Conservation (phyloP, 1,140 invertebrate species). For the Acromyrmex heyeri region DNA sequence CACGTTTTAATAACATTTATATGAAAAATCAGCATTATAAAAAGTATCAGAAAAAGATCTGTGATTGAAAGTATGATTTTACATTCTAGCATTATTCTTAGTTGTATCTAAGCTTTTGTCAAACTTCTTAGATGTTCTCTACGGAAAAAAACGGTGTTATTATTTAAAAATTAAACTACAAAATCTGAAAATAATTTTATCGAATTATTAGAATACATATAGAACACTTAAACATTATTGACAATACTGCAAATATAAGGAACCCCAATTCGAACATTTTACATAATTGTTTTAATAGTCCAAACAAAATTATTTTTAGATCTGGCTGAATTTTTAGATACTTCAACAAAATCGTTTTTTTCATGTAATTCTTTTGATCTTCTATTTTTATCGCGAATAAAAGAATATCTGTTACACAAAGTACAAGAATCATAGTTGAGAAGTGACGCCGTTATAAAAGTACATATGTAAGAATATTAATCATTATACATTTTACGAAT, state of each 20-base stretch:
- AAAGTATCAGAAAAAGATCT: background rate
- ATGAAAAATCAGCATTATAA: background rate
- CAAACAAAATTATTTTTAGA: no score
- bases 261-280: no score
- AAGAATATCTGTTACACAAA: background rate
- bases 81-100: background rate
- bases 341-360: no score
- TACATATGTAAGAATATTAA: background rate
- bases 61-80: background rate
- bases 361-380: background rate
- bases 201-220: no score
- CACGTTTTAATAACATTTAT: background rate
- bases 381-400: slow-evolving; percentile 1
- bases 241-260: no score
- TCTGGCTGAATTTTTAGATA: no score
- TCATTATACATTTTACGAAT: background rate
- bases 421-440: background rate
- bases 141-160: no score
- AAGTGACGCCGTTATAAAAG: background rate
- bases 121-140: background rate
- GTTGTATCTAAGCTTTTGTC: background rate
- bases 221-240: no score
- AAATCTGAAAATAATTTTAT: no score
- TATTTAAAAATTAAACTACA: no score
- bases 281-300: no score